Percentiles rank a stretch among this genome's conserved stretches.
phyloP scores from a whole-genome alignment of 2,888 invertebrate genomes.

The Arenicola marina region DNA sequence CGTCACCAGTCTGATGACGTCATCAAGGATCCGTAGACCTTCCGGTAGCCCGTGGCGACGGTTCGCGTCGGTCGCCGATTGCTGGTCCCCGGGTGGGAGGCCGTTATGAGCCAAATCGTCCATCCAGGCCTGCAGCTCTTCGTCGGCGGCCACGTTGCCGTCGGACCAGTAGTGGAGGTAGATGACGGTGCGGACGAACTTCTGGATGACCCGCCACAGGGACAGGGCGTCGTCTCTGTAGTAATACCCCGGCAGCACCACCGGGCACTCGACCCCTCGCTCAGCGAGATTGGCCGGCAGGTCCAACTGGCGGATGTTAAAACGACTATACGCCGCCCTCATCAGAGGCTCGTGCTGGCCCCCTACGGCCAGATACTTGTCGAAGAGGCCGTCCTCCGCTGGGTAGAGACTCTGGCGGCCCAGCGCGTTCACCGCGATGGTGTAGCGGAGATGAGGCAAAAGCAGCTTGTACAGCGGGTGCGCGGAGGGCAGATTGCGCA shows the following conservation, averaged over 20 bases:
- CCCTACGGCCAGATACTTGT: slow-evolving; percentile 23
- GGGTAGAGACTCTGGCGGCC: slow-evolving; percentile 14
- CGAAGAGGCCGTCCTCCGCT: slow-evolving; percentile 12
- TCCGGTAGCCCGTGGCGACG: slow-evolving; percentile 19
- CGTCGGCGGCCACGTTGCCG: slow-evolving; percentile 20
- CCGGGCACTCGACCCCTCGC: slow-evolving; percentile 20
- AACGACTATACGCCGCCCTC: slow-evolving; percentile 8
- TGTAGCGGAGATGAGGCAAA: slow-evolving; percentile 23
- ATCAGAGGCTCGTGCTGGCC: slow-evolving; percentile 7
- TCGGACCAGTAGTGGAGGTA: slow-evolving; percentile 24
- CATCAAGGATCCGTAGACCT: slow-evolving; percentile 13
- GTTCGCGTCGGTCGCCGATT: too few relatives aligned
- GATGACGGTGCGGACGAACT: slow-evolving; percentile 21
- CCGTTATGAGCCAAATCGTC: slow-evolving; percentile 19
- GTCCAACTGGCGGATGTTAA: slow-evolving; percentile 16
- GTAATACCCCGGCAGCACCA: slow-evolving; percentile 22
- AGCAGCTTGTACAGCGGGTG: slow-evolving; percentile 35
- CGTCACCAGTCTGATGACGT: slow-evolving; percentile 26
- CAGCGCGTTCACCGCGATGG: slow-evolving; percentile 14
- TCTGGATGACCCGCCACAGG: slow-evolving; percentile 26
- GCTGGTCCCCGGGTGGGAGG: slow-evolving; percentile 7
- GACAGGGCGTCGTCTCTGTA: slow-evolving; percentile 27
- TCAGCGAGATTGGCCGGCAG: slow-evolving; percentile 18
- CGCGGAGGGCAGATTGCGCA: slow-evolving; percentile 26
- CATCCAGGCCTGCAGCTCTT: slow-evolving; percentile 28